Conservation (phyloP, 2,888 invertebrate species). For the Volucella inanis region DNA sequence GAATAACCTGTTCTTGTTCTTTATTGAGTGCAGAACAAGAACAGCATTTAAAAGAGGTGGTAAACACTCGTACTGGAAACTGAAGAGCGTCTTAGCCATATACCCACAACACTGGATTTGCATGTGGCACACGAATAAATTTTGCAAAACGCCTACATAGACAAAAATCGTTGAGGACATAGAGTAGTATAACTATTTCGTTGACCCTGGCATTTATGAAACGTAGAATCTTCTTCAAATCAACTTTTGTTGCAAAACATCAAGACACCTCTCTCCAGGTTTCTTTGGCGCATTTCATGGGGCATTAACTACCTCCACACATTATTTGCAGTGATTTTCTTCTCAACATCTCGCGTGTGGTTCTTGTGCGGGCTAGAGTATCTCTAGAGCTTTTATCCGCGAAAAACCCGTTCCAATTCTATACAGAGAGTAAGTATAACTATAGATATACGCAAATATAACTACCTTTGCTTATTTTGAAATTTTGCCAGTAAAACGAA, state of each 20-base stretch:
- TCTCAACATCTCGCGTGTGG: conserved; percentile 29
- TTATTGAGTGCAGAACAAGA: conserved; percentile 7
- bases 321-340: conserved; percentile 20
- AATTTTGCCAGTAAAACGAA: not conserved
- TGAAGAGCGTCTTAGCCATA: too few relatives aligned
- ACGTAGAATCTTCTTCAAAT: conserved; percentile 48
- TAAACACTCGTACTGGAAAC: too few relatives aligned
- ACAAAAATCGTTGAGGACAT: not conserved
- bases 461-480: not conserved
- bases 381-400: conserved; percentile 18
- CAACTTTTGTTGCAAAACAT: conserved; percentile 23
- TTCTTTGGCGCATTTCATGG: conserved; percentile 25
- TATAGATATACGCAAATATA: conserved; percentile 7
- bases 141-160: conserved; percentile 49
- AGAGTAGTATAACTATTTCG: conserved; percentile 36
- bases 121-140: not conserved
- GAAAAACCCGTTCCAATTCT: conserved; percentile 44
- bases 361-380: conserved; percentile 46
- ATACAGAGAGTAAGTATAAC: not conserved
- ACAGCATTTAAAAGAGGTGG: not conserved
- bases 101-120: not conserved
- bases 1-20: conserved; percentile 20
- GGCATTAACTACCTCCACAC: conserved; percentile 14
- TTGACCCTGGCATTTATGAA: conserved; percentile 62
- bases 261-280: conserved; percentile 1